Evolutionary conservation across 2,888 invertebrate species (phyloP).

Genomic region (Pyrrhosoma nymphula): DNA sequence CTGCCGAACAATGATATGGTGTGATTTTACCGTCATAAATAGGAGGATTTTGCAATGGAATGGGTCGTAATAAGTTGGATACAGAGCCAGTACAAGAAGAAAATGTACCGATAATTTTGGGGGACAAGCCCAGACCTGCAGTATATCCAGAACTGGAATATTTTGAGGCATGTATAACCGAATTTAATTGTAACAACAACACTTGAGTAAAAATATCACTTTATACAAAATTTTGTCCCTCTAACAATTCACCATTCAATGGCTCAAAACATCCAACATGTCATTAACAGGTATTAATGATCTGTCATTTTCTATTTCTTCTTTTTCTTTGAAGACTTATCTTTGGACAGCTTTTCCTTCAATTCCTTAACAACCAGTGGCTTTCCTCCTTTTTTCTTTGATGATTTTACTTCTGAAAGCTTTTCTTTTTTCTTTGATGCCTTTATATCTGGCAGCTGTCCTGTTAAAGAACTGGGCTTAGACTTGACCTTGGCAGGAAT

Average conservation of each 20-base stretch:
- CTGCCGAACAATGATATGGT: no score
- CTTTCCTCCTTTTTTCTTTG: neutral
- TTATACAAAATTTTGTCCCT: neutral
- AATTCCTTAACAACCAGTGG: neutral
- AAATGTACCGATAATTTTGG: no score
- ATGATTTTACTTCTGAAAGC: neutral
- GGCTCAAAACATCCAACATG: neutral
- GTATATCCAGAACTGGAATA: no score
- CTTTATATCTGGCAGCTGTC: neutral
- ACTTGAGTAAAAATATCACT: neutral
- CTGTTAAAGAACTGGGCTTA: neutral
- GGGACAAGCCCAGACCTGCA: no score
- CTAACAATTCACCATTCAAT: neutral
- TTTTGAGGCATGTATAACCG: no score
- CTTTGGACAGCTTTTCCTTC: neutral
- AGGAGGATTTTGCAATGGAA: no score
- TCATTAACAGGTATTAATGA: neutral
- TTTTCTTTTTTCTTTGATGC: neutral
- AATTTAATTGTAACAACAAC: no score
- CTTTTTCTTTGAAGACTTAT: neutral
- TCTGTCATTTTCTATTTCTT: neutral
- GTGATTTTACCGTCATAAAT: no score
- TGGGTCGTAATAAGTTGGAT: no score
- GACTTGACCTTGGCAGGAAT: neutral
- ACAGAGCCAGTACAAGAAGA: no score